Base-by-base conservation (phyloP, 2,797 vertebrate species). In the Melanotaenia maccullochi region DNA sequence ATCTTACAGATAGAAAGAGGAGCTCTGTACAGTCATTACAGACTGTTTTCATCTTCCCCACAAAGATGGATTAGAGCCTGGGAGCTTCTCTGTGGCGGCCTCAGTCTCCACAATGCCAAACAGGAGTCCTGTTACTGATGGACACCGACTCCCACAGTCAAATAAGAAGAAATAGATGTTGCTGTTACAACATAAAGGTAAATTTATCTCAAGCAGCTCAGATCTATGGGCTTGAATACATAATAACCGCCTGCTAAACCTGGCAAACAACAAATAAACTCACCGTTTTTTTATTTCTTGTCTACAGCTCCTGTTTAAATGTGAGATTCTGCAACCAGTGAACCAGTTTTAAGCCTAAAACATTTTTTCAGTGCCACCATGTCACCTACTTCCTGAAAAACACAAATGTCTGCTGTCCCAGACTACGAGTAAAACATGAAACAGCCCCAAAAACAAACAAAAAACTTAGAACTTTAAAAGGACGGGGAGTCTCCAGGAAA, bases 21-120 rank as follows among this genome's bases (percentile, higher is more conserved):
- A 83, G 71, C 78, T 77, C 42, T 44, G 68, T 52, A 70, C 28
- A 75, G 78, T 83, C 83, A 85, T 86, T 83, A 87, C 74, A 80
- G 76, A 70, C 78, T 68, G 77, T 81, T 81, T 83, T 79, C 77
- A 71, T 73, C 79, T 78, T 78, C 69, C 65, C 78, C 78, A 80
- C 75, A 78, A 14, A 79, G 82, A 86, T 81, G 71, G 61, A 90
- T 87, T 82, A 84, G 72, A 73, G 79, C 65, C 69, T 58, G 66
- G 47, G 65, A 71, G 78, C 73, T 78, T 63, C 22, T 55, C 42
- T 57, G 3, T 54, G 75, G 66, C 63, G 4, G 78, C 78, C 51
- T 71, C 60, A 40, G 78, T 56, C 80, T 83, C 75, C 78, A 67
- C 73, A 56, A 47, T 4, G 44, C 14, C 57, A 49, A 25, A 35